phyloP scores from a whole-genome alignment of 2,888 invertebrate species.

The Tipula confusa region DNA sequence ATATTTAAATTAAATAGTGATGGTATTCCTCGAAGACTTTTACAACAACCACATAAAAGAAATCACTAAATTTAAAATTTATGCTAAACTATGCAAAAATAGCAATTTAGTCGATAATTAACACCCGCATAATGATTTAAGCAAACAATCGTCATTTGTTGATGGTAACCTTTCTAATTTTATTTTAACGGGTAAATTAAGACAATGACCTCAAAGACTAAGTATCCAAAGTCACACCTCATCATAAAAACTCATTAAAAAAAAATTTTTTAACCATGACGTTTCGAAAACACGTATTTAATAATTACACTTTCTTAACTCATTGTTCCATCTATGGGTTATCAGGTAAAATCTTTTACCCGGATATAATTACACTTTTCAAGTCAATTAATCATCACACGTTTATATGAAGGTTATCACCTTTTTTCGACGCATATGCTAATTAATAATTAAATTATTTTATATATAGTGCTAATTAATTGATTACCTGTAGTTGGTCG shows the following conservation, averaged over 20 bases:
- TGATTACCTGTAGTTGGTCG: conserved; percentile 59
- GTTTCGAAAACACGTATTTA: not conserved
- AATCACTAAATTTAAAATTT: too few relatives aligned
- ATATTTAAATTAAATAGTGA: too few relatives aligned
- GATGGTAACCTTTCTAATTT: not conserved
- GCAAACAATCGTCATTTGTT: not conserved
- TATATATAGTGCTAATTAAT: not conserved
- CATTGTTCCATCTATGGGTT: not conserved
- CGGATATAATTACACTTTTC: not conserved
- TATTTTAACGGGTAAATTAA: not conserved
- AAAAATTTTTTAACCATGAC: not conserved
- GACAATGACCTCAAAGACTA: not conserved
- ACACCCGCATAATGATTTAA: not conserved
- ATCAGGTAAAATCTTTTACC: not conserved
- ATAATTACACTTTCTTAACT: not conserved
- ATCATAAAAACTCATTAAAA: not conserved
- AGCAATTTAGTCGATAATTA: too few relatives aligned
- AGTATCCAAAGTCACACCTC: not conserved
- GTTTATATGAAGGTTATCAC: not conserved
- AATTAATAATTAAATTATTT: not conserved
- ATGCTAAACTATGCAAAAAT: too few relatives aligned
- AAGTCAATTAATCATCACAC: not conserved
- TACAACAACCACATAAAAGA: too few relatives aligned
- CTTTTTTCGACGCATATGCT: not conserved
- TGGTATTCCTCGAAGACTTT: too few relatives aligned